Percentiles rank a stretch among this genome's conserved stretches.
Conservation (phyloP, 1,140 invertebrate species). For the Aphis gossypii region DNA sequence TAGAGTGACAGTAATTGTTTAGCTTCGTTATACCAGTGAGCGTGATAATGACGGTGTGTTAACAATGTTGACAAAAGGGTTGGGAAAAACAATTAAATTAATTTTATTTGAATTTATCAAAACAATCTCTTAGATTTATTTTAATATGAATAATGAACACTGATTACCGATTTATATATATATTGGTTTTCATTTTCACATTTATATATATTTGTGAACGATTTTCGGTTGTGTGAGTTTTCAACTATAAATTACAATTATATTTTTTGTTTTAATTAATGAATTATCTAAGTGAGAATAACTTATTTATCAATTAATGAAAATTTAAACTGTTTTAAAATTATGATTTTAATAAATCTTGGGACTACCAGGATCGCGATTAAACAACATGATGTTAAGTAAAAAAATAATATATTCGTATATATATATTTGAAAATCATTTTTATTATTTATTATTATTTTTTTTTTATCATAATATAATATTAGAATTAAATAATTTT, state of each 20-base stretch:
- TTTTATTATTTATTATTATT: background rate
- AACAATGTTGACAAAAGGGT: background rate
- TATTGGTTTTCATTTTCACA: too few relatives aligned
- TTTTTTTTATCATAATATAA: background rate
- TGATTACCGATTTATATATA: background rate
- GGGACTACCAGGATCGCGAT: too few relatives aligned
- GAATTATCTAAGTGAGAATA: background rate
- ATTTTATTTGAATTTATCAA: background rate
- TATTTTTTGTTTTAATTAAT: background rate
- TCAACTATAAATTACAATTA: background rate
- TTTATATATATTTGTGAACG: background rate
- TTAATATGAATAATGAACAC: background rate
- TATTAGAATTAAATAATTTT: background rate
- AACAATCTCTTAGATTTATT: background rate
- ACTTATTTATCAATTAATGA: background rate
- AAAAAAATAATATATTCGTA: too few relatives aligned
- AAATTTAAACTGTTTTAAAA: background rate
- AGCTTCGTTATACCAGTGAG: background rate
- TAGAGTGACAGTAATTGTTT: conserved; percentile 12
- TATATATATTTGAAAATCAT: too few relatives aligned
- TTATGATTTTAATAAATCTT: background rate
- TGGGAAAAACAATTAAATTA: background rate
- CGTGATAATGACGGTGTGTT: background rate
- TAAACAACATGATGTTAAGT: too few relatives aligned
- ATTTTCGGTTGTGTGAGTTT: background rate